These are phyloP conservation scores for Actinemys pallida DNA, from an alignment of 2,113 vertebrate species.

Conservation along the genomic window DNA sequence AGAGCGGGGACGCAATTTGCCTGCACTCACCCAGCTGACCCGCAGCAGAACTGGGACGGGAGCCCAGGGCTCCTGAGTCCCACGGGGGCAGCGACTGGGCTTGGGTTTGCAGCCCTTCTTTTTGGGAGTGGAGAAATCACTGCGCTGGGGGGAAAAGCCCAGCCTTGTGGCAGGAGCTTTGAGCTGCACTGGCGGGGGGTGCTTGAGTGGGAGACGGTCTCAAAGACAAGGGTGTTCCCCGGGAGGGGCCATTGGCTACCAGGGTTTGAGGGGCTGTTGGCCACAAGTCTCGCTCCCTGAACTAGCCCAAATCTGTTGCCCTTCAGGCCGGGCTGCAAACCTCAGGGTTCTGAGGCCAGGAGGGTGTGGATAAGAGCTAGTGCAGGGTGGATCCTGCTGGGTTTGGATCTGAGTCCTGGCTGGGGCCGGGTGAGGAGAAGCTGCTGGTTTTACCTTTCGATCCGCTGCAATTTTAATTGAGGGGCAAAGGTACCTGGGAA, in stretches of 20 bases:
- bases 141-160: too few species aligned
- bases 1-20: neutral
- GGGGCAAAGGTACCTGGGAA: neutral
- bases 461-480: neutral
- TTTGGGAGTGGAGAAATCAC: too few species aligned
- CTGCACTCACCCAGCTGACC: neutral
- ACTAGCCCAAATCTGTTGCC: neutral
- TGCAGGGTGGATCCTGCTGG: neutral
- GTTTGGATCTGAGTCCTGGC: neutral
- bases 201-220: neutral
- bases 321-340: neutral
- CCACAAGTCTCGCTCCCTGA: neutral
- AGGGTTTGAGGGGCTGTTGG: too few species aligned
- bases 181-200: too few species aligned
- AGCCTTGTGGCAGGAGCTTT: too few species aligned
- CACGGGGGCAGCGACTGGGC: neutral
- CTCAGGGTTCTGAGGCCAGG: too few species aligned
- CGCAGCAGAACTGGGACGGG: neutral
- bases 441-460: neutral
- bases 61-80: neutral
- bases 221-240: neutral
- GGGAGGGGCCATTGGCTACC: neutral
- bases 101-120: neutral
- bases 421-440: neutral
- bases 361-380: neutral